Conservation (phyloP, 2,888 invertebrate species). For the Nezara viridula region DNA sequence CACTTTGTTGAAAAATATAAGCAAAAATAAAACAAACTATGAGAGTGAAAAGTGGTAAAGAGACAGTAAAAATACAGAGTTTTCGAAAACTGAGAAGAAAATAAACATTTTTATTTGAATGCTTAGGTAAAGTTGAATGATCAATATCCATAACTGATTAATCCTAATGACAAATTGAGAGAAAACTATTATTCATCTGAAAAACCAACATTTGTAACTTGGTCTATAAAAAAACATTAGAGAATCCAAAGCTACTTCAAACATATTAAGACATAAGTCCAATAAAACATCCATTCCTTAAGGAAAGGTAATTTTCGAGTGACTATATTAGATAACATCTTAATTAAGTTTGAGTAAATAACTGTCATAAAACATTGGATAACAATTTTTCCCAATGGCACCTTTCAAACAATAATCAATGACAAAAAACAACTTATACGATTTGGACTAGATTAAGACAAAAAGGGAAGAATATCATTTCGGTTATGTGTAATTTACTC, state of each 20-base stretch:
- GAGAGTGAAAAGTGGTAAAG: conserved; percentile 87
- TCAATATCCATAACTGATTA: conserved; percentile 44
- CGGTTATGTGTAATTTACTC: background rate
- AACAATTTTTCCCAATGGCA: background rate
- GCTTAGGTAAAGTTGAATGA: background rate
- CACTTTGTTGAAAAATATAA: conserved; percentile 91
- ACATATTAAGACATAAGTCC: background rate
- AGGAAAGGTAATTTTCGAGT: background rate
- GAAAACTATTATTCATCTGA: background rate
- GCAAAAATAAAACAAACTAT: conserved; percentile 90
- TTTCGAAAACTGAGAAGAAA: conserved; percentile 77
- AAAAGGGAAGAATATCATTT: background rate
- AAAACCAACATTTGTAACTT: background rate
- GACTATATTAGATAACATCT: conserved; percentile 10
- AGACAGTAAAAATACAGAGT: conserved; percentile 86
- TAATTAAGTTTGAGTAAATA: background rate
- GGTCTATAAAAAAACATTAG: background rate
- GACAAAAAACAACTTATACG: background rate
- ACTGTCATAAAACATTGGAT: conserved; percentile 15
- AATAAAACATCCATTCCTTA: conserved; percentile 3
- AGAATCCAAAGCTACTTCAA: background rate
- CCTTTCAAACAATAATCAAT: background rate
- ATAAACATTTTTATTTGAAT: conserved; percentile 58
- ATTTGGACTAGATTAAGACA: background rate
- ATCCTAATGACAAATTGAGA: background rate